Evolutionary conservation across 2,888 invertebrate species (phyloP).

Genomic region (Schizaphis graminum): DNA sequence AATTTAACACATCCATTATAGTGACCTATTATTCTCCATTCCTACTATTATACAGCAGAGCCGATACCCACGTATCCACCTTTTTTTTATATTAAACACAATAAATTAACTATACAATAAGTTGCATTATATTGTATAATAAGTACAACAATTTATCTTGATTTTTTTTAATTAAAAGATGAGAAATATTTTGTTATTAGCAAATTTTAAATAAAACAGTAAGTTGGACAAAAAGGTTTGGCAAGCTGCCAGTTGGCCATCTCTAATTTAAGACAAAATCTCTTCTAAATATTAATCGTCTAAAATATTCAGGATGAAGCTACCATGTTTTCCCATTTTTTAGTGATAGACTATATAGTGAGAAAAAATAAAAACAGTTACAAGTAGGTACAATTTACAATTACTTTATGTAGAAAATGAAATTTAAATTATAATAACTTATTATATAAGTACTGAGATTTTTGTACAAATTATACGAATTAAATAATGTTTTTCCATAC

Average conservation of each 20-base stretch:
- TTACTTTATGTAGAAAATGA: background rate
- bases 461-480: background rate
- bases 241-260: background rate
- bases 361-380: background rate
- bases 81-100: background rate
- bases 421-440: background rate
- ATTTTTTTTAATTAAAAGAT: background rate
- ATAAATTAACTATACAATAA: background rate
- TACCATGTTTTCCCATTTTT: background rate
- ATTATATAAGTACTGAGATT: background rate
- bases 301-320: background rate
- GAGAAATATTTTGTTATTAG: background rate
- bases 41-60: too few species aligned
- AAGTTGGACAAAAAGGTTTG: background rate
- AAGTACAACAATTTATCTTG: background rate
- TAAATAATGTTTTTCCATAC: background rate
- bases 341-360: background rate
- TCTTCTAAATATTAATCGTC: background rate
- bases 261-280: background rate
- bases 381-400: background rate
- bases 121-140: background rate
- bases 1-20: too few species aligned
- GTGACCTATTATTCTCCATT: too few species aligned
- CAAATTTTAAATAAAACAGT: conserved; percentile 2
- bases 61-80: too few species aligned